Base-by-base conservation (phyloP, 2,797 vertebrate genomes). In the Carcharodon carcharias region DNA sequence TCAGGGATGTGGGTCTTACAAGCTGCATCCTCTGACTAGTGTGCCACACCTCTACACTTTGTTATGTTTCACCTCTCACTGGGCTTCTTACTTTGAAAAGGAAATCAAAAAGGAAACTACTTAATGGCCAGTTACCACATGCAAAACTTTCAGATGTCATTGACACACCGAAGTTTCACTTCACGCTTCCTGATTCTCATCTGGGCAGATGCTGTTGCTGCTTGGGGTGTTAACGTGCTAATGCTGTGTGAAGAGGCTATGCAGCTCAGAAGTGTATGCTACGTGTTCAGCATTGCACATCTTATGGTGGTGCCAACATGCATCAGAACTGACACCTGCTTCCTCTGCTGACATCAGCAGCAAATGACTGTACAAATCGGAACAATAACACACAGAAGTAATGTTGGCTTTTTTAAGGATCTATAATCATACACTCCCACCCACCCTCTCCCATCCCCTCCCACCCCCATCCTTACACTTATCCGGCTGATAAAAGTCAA, bases 311-410 rank as follows among this genome's bases (percentile, higher is more conserved):
- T 67, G 56, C 18, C 96, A 91, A 96, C 96, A 97, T 80, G 35
- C 69, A 85, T 96, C 96, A 97, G 91, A 67, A 56, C 0, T 23
- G 89, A 40, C 96, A 97, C n/a, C 63, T 92, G 23, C 91, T 97
- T 97, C 96, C 96, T 96, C 96, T 89, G 95, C 50, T 95, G 96
- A 63, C 58, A 97, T 96, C 94, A 96, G 96, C 54, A 96, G 88
- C 96, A 97, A 96, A 96, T 71, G 82, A 63, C 61, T n/a, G 89
- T 63, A 45, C n/a, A 65, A 67, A 63, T 67, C 18, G 21, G 26
- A 93, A 67, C n/a, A 67, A 92, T 28, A 65, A 93, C 18, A 61
- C 14, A 45, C 23, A 2, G n/a, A 93, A 67, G n/a, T 26, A 9
- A 28, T 3, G 6, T 40, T 26, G 63, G 23, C 18, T 85, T 40